phyloP scores from a whole-genome alignment of 2,888 invertebrate genomes.

The Chaetogeoica ovagalla region DNA sequence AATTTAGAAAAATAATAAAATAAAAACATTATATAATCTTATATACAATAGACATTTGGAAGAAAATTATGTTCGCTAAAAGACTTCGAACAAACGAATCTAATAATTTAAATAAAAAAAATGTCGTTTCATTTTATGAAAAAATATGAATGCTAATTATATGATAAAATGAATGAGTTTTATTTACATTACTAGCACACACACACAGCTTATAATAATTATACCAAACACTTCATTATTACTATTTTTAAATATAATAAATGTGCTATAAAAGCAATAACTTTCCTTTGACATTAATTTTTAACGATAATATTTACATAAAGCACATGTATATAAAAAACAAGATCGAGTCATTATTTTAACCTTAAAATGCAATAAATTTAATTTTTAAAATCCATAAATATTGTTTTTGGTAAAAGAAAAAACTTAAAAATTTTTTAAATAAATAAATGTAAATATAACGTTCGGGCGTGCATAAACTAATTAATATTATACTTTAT shows the following conservation, averaged over 20 bases:
- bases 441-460: neutral
- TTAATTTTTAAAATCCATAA: neutral
- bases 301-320: neutral
- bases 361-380: neutral
- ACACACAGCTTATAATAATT: neutral
- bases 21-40: neutral
- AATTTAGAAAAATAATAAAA: neutral
- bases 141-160: no score
- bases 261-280: neutral
- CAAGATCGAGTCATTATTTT: neutral
- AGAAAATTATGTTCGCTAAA: no score
- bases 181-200: neutral
- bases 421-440: neutral
- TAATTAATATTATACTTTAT: no score
- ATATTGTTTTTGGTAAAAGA: neutral
- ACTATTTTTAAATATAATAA: neutral
- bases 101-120: no score
- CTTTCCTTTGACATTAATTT: neutral
- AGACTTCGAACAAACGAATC: no score
- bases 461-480: no score
- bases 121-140: no score
- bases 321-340: neutral
- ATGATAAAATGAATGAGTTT: no score
- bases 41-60: no score
- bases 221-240: neutral